A percentile compares a stretch with the other conserved stretches of the same genome.
phyloP scores from a whole-genome alignment of 2,797 vertebrate species.

The Macropus fuliginosus region DNA sequence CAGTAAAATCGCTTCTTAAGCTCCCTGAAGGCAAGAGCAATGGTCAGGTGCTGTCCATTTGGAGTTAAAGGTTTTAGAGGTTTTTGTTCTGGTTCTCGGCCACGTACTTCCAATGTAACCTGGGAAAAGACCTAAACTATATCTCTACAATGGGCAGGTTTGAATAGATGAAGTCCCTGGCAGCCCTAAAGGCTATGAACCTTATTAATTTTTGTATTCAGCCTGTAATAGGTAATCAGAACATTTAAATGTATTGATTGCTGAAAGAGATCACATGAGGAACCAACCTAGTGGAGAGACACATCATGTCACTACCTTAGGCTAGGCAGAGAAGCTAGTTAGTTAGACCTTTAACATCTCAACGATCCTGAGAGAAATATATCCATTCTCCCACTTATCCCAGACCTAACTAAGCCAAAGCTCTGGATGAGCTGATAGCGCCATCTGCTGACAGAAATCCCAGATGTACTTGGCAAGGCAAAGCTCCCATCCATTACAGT shows the following conservation, averaged over 20 bases:
- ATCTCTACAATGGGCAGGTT: not conserved
- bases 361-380: not conserved
- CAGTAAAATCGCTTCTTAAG: not conserved
- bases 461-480: too few relatives aligned
- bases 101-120: not conserved
- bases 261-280: not conserved
- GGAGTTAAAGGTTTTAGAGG: not conserved
- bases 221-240: not conserved
- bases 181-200: not conserved
- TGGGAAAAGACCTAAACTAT: not conserved
- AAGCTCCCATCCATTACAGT: too few relatives aligned
- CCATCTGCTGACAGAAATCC: constrained; percentile 63
- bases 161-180: not conserved
- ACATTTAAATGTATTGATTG: not conserved
- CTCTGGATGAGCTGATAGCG: constrained; percentile 1
- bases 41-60: not conserved
- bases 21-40: not conserved
- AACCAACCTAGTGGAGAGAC: not conserved
- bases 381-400: not conserved
- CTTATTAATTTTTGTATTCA: not conserved
- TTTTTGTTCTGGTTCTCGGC: not conserved
- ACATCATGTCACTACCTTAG: not conserved
- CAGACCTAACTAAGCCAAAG: not conserved
- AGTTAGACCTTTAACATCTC: not conserved
- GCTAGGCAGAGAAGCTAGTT: not conserved